These are phyloP conservation scores for Cerastis leucographa DNA, from an alignment of 2,888 invertebrate species.

Conservation along the genomic window DNA sequence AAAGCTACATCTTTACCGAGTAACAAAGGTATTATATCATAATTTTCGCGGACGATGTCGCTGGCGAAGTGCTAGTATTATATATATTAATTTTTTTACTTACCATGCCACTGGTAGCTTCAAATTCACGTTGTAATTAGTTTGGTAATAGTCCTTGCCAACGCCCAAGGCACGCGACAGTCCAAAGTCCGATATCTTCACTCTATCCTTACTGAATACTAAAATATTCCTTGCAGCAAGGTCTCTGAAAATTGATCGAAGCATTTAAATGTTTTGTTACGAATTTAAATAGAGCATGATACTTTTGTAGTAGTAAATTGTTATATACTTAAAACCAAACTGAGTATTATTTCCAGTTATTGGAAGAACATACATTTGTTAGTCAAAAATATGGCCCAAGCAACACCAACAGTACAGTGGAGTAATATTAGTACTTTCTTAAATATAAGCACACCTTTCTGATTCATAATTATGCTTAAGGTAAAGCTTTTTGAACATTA, in stretches of 20 bases:
- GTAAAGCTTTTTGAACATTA: neutral
- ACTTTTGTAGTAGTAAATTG: neutral
- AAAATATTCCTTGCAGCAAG: constrained; percentile 99
- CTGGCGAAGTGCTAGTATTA: neutral
- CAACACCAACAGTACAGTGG: neutral
- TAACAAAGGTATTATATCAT: too few relatives aligned
- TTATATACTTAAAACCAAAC: neutral
- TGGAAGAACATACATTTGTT: neutral
- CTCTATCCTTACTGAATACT: constrained; percentile 98
- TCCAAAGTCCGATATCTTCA: constrained; percentile 99
- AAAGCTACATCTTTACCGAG: too few relatives aligned
- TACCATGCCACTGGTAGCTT: constrained; percentile 99
- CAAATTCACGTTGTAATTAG: constrained; percentile 98
- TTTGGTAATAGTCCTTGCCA: constrained; percentile 99
- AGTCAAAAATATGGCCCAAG: neutral
- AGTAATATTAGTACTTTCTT: too few relatives aligned
- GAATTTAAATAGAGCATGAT: neutral
- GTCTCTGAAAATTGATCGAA: constrained; percentile 92
- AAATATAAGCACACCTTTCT: too few relatives aligned
- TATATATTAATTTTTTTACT: constrained; percentile 67
- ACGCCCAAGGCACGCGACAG: constrained; percentile 98
- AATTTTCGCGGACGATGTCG: too few relatives aligned
- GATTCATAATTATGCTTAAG: neutral
- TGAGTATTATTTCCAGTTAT: neutral
- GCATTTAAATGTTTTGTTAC: neutral